Base-by-base conservation (phyloP, 2,113 vertebrate genomes). In the Phrynosoma blainvillii region DNA sequence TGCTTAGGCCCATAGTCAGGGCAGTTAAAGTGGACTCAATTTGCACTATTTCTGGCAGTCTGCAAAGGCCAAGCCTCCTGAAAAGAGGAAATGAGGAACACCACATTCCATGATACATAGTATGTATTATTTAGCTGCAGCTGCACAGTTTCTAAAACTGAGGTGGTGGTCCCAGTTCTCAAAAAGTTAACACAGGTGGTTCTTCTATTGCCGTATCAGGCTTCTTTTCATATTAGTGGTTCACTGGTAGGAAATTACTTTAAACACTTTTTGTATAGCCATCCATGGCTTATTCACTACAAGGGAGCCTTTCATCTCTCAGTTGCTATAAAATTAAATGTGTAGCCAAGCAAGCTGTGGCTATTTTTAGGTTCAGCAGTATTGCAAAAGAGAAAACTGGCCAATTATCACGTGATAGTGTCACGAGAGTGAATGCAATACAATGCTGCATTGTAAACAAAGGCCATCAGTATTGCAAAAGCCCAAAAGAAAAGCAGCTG, bases 391-490 rank as follows among this genome's bases (percentile, higher is more conserved):
- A 98, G 97, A 97, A 84, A 98, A 97, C 96, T 96, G 97, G 96
- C 91, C 59, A 93, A 94, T 97, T 87, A 56, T 98, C 97, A 98
- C 96, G 96, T 94, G 95, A 95, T 96, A 95, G 96, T 98, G 97
- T 98, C 97, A 98, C 97, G 98, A 97, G 97, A 30, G 30, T 12
- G 59, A 62, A 62, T 18, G 59, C 59, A 62, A 62, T 97, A 97
- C 96, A 95, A 97, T 97, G 98, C 97, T 98, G 97, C 94, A 96
- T 96, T 97, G 96, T 98, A 98, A 98, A 98, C 98, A 98, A 98
- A 96, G 96, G 97, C 97, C 96, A 97, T 98, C 96, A 96, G 97
- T 94, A 95, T 95, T 95, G 95, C 25, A 30, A 89, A 93, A 47
- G 54, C 65, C 23, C 0, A 90, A 88, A 77, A 68, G 81, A 77